Evolutionary conservation across 2,113 vertebrate species (phyloP).

Genomic region (Nannobrachium achirus): DNA sequence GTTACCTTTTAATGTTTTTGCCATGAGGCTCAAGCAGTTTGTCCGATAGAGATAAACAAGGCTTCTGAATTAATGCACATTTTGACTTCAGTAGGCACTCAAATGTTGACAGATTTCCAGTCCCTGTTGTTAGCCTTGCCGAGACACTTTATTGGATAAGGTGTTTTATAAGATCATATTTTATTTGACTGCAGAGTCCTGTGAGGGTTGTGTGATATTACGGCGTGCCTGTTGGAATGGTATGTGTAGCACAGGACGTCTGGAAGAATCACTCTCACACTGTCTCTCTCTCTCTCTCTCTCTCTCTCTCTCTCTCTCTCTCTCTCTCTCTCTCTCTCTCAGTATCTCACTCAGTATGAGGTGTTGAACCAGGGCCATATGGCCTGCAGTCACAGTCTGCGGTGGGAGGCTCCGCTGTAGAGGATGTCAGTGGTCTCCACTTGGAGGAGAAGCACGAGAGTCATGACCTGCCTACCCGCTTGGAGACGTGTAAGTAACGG

Average conservation of each 20-base stretch:
- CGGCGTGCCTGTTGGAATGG: conserved; percentile 31
- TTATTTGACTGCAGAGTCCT: conserved; percentile 37
- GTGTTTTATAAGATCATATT: conserved; percentile 21
- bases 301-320: neutral
- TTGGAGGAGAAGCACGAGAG: conserved; percentile 50
- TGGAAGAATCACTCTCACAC: conserved; percentile 31
- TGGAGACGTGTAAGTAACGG: conserved; percentile 36
- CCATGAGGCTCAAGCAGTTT: conserved; percentile 5
- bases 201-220: conserved; percentile 39
- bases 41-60: neutral
- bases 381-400: conserved; percentile 55
- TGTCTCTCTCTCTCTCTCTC: neutral
- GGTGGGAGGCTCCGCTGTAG: conserved; percentile 43
- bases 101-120: conserved; percentile 1
- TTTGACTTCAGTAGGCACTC: neutral
- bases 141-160: neutral
- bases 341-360: conserved; percentile 7
- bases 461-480: conserved; percentile 26
- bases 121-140: neutral
- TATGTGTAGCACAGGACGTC: conserved; percentile 38
- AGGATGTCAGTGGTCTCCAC: conserved; percentile 55
- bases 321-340: conserved; percentile 2
- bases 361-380: conserved; percentile 60
- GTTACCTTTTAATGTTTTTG: conserved; percentile 7
- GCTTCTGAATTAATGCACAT: conserved; percentile 13